Evolutionary conservation across 2,888 invertebrate species (phyloP).

Genomic region (Bombyx huttoni): DNA sequence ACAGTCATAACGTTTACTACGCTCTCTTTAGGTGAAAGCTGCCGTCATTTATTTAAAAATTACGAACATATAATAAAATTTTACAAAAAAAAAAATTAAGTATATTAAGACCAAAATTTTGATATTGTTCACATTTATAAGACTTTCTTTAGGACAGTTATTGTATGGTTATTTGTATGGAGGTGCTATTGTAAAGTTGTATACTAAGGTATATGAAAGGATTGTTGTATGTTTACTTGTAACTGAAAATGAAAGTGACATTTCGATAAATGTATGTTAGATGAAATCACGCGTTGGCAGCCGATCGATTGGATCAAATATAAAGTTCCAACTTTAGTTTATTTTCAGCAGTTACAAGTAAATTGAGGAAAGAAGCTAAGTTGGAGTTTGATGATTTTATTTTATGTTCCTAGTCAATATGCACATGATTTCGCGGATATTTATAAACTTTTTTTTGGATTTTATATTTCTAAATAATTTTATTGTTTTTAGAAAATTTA

Average conservation of each 20-base stretch:
- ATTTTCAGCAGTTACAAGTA: slow-evolving; percentile 16
- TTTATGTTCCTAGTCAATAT: slow-evolving; percentile 37
- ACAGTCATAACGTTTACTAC: background rate
- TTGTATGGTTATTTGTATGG: slow-evolving; percentile 33
- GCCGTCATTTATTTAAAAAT: background rate
- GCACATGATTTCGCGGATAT: slow-evolving; percentile 24
- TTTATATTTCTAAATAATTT: background rate
- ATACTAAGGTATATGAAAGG: slow-evolving; percentile 41
- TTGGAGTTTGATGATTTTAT: slow-evolving; percentile 55
- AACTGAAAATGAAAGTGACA: slow-evolving; percentile 6
- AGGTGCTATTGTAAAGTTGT: slow-evolving; percentile 64
- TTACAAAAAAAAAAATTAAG: background rate
- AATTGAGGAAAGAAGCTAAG: slow-evolving; percentile 24
- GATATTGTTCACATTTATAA: background rate
- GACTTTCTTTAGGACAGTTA: background rate
- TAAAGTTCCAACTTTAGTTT: background rate
- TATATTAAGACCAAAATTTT: background rate
- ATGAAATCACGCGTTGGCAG: slow-evolving; percentile 3
- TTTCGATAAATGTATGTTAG: slow-evolving; percentile 1
- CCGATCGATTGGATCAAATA: slow-evolving; percentile 4
- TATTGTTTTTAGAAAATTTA: background rate
- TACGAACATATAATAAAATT: background rate
- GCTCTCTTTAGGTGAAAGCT: background rate
- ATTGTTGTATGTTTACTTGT: slow-evolving; percentile 35
- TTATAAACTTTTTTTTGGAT: slow-evolving; percentile 7